Evolutionary conservation across 2,888 invertebrate species (phyloP).

Genomic region (Parnassius glacialis): DNA sequence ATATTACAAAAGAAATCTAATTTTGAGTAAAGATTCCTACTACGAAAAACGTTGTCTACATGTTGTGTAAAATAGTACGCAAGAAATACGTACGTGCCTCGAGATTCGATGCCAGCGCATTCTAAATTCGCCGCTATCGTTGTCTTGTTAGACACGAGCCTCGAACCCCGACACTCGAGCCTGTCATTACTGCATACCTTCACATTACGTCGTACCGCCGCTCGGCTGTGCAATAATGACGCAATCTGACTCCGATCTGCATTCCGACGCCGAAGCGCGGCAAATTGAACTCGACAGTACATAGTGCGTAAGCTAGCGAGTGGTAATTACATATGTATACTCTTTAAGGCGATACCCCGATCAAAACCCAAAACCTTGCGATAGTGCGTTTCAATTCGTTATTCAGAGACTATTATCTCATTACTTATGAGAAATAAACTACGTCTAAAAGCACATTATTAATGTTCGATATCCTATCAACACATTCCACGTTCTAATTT

Average conservation of each 20-base stretch:
- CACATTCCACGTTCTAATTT: no score
- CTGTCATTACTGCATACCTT: constrained; percentile 24
- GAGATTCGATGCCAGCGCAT: neutral
- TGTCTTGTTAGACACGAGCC: constrained; percentile 10
- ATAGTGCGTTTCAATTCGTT: no score
- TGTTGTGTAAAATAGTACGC: no score
- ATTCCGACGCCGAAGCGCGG: constrained; percentile 23
- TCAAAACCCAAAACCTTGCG: no score
- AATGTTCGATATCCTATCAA: no score
- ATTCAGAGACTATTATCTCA: no score
- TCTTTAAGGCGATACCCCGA: no score
- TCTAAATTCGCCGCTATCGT: neutral
- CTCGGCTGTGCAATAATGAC: constrained; percentile 15
- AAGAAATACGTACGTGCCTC: neutral
- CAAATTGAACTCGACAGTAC: constrained; percentile 12
- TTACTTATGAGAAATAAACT: no score
- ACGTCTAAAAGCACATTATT: no score
- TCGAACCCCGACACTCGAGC: constrained; percentile 13
- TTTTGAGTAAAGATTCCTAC: no score
- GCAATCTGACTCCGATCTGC: constrained; percentile 24
- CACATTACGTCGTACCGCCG: constrained; percentile 6
- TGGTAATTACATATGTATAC: neutral
- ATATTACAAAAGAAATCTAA: no score
- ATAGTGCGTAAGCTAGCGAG: constrained; percentile 3
- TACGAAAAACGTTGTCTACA: no score